These are phyloP conservation scores for Orthosia gracilis DNA, from an alignment of 2,888 invertebrate genomes.

Conservation along the genomic window DNA sequence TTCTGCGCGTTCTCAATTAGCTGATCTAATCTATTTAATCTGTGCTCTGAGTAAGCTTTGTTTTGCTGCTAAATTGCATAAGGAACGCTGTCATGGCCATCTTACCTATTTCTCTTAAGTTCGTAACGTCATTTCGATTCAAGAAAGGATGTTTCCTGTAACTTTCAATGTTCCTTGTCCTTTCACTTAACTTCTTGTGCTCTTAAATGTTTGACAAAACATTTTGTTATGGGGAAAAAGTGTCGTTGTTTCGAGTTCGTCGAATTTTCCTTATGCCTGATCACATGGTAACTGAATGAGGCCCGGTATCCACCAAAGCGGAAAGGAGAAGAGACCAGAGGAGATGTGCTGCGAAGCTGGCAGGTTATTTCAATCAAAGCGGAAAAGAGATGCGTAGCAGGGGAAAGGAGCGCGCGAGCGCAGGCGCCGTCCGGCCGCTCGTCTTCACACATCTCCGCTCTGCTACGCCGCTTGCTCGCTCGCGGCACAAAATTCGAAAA, in stretches of 20 bases:
- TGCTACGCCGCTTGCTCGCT: no score
- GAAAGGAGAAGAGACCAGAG: no score
- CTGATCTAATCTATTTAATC: constrained; percentile 53
- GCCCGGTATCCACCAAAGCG: no score
- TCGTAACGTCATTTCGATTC: neutral
- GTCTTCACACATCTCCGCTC: no score
- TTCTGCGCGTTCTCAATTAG: constrained; percentile 44
- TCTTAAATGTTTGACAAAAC: neutral
- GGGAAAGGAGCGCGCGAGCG: no score
- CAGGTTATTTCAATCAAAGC: no score
- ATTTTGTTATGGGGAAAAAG: neutral
- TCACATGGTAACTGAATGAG: neutral
- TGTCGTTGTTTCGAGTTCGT: neutral
- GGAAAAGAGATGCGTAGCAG: no score
- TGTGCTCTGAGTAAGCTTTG: constrained; percentile 29
- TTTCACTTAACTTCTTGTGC: neutral
- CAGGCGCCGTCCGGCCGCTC: no score
- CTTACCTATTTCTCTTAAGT: neutral
- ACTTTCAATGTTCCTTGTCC: neutral
- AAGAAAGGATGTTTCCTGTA: neutral
- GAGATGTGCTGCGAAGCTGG: no score
- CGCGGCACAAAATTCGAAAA: no score
- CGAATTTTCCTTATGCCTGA: constrained; percentile 7
- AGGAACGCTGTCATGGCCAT: neutral
- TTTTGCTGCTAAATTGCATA: constrained; percentile 37